Base-by-base conservation (phyloP, 2,797 vertebrate species). In the Cynodonichthys magdalenae region DNA sequence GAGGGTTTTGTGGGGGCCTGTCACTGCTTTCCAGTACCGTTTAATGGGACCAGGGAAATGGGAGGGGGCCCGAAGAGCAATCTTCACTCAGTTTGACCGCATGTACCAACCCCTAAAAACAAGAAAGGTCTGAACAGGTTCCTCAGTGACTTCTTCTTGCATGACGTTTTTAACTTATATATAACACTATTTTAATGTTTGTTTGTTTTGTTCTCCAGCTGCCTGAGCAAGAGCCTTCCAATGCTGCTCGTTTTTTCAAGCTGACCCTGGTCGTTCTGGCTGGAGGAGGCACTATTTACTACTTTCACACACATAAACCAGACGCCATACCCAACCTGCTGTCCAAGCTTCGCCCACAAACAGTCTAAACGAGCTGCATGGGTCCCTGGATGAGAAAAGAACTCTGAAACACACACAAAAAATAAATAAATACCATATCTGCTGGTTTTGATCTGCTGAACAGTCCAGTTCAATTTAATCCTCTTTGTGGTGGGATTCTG, bases 11-110 rank as follows among this genome's bases (percentile, higher is more conserved):
- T 88, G 92, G 0, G 95, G 95, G 2, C 95, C 95, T 0, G 93
- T 94, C 49, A 93, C 95, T 0, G 80, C 94, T 0, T 92, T 93
- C 80, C 95, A 96, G 66, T 95, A 94, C 71, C 94, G 95, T 9
- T 64, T 96, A 15, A 83, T 18, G 53, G 95, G 95, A 41, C 94
- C 93, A 0, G 92, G 94, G 0, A 86, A 84, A 11, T 96, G 95
- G 95, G 66, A 46, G 0, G 91, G 91, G 0, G 95, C 95, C 66
- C 87, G 92, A 47, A 66, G 51, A 12, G 88, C 94, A 36, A 94
- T 96, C 82, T 74, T 95, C 28, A 92, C 91, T 11, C 94, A 93
- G 77, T 82, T 58, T 6, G 85, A 94, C 1, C 92, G 94, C 9
- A 68, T 95, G 67, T 60, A 69, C 58, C 89, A 91, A 59, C 89